These are phyloP conservation scores for Archegozetes longisetosus DNA, from an alignment of 1,140 invertebrate species.

Conservation along the genomic window DNA sequence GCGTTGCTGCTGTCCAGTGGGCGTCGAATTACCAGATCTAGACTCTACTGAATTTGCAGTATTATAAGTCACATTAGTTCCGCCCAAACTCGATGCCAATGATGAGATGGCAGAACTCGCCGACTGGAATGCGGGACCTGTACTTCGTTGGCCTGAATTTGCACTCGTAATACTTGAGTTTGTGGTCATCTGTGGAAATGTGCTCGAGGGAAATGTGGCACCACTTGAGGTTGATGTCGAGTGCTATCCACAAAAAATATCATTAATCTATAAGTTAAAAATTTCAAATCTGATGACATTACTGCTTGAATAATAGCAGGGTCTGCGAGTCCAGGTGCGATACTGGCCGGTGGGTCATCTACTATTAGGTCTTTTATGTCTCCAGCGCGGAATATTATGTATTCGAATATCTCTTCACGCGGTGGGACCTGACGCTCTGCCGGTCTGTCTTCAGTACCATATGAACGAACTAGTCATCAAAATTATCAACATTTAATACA, in stretches of 20 bases:
- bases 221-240: not conserved
- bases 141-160: not conserved
- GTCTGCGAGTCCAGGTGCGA: constrained; percentile 46
- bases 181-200: not conserved
- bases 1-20: not conserved
- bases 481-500: constrained; percentile 19
- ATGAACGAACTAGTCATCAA: constrained; percentile 72
- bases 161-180: not conserved
- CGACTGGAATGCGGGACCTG: not conserved
- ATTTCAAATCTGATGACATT: not conserved
- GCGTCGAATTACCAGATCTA: not conserved
- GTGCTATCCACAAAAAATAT: not conserved
- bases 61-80: not conserved
- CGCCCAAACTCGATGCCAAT: not conserved
- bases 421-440: constrained; percentile 82
- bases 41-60: not conserved
- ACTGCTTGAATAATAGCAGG: constrained; percentile 68
- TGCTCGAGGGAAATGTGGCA: not conserved
- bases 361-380: constrained; percentile 99
- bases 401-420: constrained; percentile 94
- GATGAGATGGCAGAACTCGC: not conserved
- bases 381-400: constrained; percentile 90
- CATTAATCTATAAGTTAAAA: not conserved
- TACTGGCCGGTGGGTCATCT: constrained; percentile 43
- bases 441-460: constrained; percentile 92